Evolutionary conservation across 35 echinoderm and acorn worm species (phyloP), one percentile per base, ranked within the genome.

Genomic region (Eucidaris tribuloides): DNA sequence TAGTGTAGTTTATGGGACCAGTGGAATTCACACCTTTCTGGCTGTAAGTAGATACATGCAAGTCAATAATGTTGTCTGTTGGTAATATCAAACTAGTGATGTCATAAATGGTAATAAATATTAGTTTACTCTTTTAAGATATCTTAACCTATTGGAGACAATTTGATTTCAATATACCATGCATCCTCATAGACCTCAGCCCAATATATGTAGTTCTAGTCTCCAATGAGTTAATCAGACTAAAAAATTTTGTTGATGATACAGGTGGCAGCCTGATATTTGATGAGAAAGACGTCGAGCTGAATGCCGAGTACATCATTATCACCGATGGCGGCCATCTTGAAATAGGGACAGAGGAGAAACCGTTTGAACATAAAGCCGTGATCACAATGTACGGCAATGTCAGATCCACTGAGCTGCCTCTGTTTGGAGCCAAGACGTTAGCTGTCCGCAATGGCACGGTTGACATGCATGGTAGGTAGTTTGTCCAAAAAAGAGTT

Each of bases 381-480:
- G 79, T 60, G 42, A 88, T 88, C 36, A 81, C 49, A 34, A 38
- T 88, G 36, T 62, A 88, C 41, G 90, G 90, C 36, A 62, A 87
- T 34, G 79, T 82, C 45, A 58, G 78, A 18, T 87, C 90, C 18
- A 59, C 46, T 20, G 90, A 92, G 54, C 45, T 92, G 32, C 90
- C 90, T 6, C 13, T 92, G 17, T 92, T 49, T 92, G 90, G 90
- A 1, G 84, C 83, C 23, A 92, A 92, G 54, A 71, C 65, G 5
- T 40, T 92, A 7, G 90, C 90, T 82, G 84, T 92, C 7, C 45
- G 90, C 55, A 86, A 92, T 83, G 90, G 90, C n/a, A 87, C 90
- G 11, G 64, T 92, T 7, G 90, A 92, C 46, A 37, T 92, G 7
- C 90, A 92, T 82, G 90, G 90, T 92, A 78, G 88, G 36, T 30